Conservation (phyloP, 2,888 invertebrate genomes). For the Ctenicera cuprea region DNA sequence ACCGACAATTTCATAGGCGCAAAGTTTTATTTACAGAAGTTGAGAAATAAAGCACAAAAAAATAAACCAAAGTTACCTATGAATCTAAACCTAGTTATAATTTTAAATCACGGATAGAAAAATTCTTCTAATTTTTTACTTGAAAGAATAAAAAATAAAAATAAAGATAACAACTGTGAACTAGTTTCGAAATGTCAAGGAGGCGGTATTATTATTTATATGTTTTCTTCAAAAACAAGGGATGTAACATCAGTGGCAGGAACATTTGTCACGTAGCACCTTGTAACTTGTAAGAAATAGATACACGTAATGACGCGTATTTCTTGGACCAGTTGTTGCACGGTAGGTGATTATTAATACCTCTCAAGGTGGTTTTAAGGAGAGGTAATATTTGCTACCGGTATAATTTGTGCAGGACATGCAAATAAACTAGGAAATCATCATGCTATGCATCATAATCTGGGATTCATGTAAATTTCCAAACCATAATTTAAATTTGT, state of each 20-base stretch:
- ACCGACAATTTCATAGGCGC: too few species aligned
- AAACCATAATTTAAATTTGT: not conserved
- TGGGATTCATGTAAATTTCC: constrained; percentile 14
- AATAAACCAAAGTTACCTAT: too few species aligned
- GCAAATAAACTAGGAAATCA: constrained; percentile 28
- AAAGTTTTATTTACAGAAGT: too few species aligned
- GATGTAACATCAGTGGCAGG: constrained; percentile 12
- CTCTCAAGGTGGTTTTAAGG: constrained; percentile 21
- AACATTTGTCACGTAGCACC: constrained; percentile 12
- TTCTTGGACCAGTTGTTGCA: constrained; percentile 20
- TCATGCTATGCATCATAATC: constrained; percentile 16
- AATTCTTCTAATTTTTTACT: too few species aligned
- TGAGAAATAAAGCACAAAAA: too few species aligned
- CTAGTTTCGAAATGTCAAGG: too few species aligned
- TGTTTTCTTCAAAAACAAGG: constrained; percentile 9
- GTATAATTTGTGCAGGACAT: constrained; percentile 13
- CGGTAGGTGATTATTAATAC: constrained; percentile 17
- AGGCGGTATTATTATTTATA: not conserved
- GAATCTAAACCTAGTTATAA: too few species aligned
- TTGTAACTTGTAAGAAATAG: constrained; percentile 20
- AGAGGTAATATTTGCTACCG: constrained; percentile 14
- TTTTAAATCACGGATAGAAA: too few species aligned
- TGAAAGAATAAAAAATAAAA: too few species aligned
- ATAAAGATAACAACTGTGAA: too few species aligned
- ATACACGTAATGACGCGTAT: constrained; percentile 9